Base-by-base conservation (phyloP, 2,888 invertebrate genomes). In the Pollenia amentaria region DNA sequence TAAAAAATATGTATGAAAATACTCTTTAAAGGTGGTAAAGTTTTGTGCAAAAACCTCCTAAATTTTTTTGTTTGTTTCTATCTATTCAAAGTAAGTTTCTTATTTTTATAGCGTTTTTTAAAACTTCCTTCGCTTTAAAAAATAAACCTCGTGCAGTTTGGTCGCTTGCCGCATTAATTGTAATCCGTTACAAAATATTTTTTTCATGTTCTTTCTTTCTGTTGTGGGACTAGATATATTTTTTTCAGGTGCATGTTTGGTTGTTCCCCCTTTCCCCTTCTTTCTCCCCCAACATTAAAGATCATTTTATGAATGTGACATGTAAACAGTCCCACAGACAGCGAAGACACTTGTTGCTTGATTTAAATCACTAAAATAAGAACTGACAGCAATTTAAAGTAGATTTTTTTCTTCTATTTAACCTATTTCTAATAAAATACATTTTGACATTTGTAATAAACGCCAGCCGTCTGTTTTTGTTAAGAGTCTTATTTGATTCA, bases 361-460 rank as follows among this genome's bases (percentile, higher is more conserved):
- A 42, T 69, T 62, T 8, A 9, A 42, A 29, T 9, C 40, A 51
- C n/a, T 12, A 16, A 12, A 69, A 67, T 9, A 40, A 48, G 38
- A 48, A 51, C 65, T 53, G 53, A 29, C 57, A 29, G 14, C 57
- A 57, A 57, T 57, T 57, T 57, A 57, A 57, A 57, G 9, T 18
- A 57, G 9, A 21, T 21, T 29, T 60, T 1, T 8, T 38, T 29
- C 40, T 60, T 0, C 1, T 21, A 29, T 42, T 62, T 18, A 42
- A 48, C 38, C 16, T 16, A 21, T 9, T 57, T 48, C 10, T 42
- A n/a, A 16, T 46, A 62, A 79, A 70, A 72, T 70, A 42, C 16
- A 38, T 72, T 72, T 46, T 53, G 79, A 64, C 72, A 64, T 72
- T 80, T 65, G 14, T 14, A 78, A 40, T 16, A 60, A 76, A 65